Evolutionary conservation across 2,113 vertebrate species (phyloP), one percentile per base, ranked within the genome.

Genomic region (Cairina moschata): DNA sequence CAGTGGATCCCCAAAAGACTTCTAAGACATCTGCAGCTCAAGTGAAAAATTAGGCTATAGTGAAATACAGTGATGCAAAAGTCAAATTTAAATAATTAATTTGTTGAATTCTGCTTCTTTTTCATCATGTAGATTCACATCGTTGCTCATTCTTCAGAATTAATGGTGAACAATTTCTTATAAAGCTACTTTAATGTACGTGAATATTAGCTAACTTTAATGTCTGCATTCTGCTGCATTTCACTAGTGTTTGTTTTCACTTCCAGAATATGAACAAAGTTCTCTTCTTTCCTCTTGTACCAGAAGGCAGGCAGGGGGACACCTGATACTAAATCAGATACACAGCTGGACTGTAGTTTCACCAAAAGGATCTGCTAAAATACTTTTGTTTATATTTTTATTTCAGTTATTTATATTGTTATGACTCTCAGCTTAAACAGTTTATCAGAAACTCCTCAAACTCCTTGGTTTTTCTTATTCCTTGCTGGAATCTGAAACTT

Each of bases 401-500:
- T 74, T 84, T 84, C 3, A 59, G 58, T 76, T 65, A 28, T 76
- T 76, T 44, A 29, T 20, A 85, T 83, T 72, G 8, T 65, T 42
- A 38, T 40, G 8, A 32, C 13, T 62, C 54, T 44, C 2, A 25
- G 8, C 32, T 71, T 8, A 86, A 71, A 60, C 17, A 18, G 1
- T n/a, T 55, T 60, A 48, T 38, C 23, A 18, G 15, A 82, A 92
- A 60, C 7, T 29, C 34, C 31, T 69, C 54, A 72, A 74, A 91
- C 71, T 1, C 5, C 17, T 34, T 55, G 8, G 0, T 0, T 7
- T 11, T 76, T 68, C 75, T 77, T 5, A 32, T 50, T 54, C 6
- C 63, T 86, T 69, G 46, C 15, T 48, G 18, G n/a, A 86, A 72
- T 72, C 58, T 32, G 0, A 44, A 8, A 69, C 26, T n/a, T 8